Evolutionary conservation across 2,888 invertebrate species (phyloP).

Genomic region (Polietes domitor): DNA sequence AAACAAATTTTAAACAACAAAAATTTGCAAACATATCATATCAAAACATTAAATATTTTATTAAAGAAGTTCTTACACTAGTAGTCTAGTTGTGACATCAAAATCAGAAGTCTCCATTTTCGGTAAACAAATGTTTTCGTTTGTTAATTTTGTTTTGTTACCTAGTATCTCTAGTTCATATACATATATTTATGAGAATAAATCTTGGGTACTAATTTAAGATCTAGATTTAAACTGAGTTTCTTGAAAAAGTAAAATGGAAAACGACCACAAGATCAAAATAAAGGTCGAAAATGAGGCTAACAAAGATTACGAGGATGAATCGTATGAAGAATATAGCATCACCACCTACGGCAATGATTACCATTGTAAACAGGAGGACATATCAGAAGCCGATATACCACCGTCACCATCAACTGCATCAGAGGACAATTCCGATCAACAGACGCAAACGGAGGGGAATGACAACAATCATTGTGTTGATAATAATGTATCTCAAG

Average conservation of each 20-base stretch:
- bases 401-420: background rate
- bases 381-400: background rate
- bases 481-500: background rate
- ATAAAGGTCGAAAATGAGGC: constrained; percentile 13
- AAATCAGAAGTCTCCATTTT: too few relatives aligned
- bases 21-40: too few relatives aligned
- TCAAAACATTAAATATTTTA: too few relatives aligned
- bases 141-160: too few relatives aligned
- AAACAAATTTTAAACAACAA: too few relatives aligned
- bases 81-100: too few relatives aligned
- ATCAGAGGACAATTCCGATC: background rate
- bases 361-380: constrained; percentile 8
- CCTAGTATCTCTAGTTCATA: too few relatives aligned
- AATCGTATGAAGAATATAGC: background rate
- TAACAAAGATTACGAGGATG: background rate
- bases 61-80: too few relatives aligned
- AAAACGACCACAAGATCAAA: background rate
- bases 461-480: background rate
- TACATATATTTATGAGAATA: too few relatives aligned
- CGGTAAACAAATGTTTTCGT: too few relatives aligned
- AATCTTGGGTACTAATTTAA: too few relatives aligned
- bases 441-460: background rate
- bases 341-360: background rate
- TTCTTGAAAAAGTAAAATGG: background rate
- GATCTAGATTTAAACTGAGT: too few relatives aligned